phyloP scores from a whole-genome alignment of 2,797 vertebrate genomes.

The Sebastes glaucus region DNA sequence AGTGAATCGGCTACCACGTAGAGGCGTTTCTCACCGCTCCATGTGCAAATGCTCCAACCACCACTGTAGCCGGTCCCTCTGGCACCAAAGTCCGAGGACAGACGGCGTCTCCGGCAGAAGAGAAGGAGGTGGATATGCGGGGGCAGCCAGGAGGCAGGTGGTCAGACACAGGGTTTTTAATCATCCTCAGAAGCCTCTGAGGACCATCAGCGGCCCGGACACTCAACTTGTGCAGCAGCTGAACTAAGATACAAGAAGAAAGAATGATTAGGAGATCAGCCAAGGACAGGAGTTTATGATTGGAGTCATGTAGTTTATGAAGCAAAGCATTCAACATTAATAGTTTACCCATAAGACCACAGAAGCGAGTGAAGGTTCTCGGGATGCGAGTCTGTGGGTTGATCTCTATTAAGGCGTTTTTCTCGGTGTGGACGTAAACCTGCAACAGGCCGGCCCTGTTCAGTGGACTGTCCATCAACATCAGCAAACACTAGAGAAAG shows the following conservation, averaged over 20 bases:
- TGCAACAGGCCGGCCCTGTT: conserved; percentile 95
- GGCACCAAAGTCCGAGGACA: conserved; percentile 87
- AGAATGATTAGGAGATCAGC: background rate
- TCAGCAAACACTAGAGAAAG: conserved; percentile 83
- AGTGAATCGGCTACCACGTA: background rate
- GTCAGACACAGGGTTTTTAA: conserved; percentile 95
- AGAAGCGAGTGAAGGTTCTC: conserved; percentile 94
- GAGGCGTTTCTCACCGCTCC: conserved; percentile 86
- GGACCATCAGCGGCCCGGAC: conserved; percentile 95
- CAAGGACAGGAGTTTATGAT: background rate
- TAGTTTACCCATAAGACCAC: conserved; percentile 95
- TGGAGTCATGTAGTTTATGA: too few relatives aligned
- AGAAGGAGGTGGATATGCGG: conserved; percentile 91
- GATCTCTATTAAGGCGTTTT: conserved; percentile 94
- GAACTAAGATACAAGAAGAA: conserved; percentile 81
- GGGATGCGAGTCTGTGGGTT: conserved; percentile 98
- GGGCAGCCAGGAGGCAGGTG: conserved; percentile 94
- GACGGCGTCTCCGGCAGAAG: conserved; percentile 77
- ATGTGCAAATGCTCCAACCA: conserved; percentile 96
- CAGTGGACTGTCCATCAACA: conserved; percentile 97
- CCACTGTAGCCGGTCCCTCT: conserved; percentile 87
- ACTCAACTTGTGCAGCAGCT: conserved; percentile 96
- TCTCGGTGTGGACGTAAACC: conserved; percentile 95
- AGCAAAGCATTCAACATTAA: background rate
- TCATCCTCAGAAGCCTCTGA: conserved; percentile 91